phyloP scores from a whole-genome alignment of 2,888 invertebrate species.

The Eristalinus sepulchralis region DNA sequence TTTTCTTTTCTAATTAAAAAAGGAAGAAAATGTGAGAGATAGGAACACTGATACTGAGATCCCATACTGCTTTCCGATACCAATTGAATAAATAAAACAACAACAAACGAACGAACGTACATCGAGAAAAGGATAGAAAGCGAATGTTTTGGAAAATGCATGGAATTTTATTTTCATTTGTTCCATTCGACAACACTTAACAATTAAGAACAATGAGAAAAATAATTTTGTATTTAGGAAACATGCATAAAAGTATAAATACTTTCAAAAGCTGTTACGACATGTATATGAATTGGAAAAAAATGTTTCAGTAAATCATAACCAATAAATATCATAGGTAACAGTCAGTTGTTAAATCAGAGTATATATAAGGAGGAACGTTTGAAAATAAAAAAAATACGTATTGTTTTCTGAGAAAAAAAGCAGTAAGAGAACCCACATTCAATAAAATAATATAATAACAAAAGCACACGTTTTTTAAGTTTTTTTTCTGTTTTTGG shows the following conservation, averaged over 20 bases:
- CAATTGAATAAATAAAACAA: conserved; percentile 4
- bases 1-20: conserved; percentile 1
- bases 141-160: conserved; percentile 16
- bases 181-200: conserved; percentile 20
- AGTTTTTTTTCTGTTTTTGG: conserved; percentile 42
- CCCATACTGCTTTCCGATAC: conserved; percentile 60
- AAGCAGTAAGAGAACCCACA: conserved; percentile 74
- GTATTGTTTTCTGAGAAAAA: conserved; percentile 30
- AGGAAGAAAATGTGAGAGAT: not conserved
- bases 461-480: conserved; percentile 59
- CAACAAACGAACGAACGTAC: not conserved
- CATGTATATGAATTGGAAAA: not conserved
- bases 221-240: conserved; percentile 9
- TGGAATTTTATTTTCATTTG: conserved; percentile 5
- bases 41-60: conserved; percentile 45
- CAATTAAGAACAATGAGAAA: conserved; percentile 1
- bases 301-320: conserved; percentile 9
- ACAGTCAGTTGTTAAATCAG: conserved; percentile 24
- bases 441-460: conserved; percentile 41
- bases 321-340: conserved; percentile 5
- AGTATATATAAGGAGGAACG: conserved; percentile 2
- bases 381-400: not conserved
- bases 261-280: conserved; percentile 35
- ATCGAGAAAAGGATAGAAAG: conserved; percentile 6
- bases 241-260: conserved; percentile 55